Percentiles rank a stretch among this genome's conserved stretches.
phyloP scores from a whole-genome alignment of 2,113 vertebrate species.

The Dicaeum eximium region DNA sequence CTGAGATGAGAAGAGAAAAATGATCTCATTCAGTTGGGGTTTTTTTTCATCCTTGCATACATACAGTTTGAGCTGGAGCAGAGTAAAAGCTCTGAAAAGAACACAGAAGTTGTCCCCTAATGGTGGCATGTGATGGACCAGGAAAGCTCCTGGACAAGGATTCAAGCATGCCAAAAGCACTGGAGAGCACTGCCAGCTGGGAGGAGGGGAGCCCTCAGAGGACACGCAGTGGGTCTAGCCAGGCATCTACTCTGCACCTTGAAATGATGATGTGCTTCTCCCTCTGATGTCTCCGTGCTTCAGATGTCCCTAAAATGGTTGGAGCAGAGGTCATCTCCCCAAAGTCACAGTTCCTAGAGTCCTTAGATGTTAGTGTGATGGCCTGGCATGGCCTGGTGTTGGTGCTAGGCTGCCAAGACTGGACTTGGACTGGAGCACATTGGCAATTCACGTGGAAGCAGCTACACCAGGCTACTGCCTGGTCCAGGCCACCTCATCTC shows the following conservation, averaged over 20 bases:
- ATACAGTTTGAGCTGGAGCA: conserved; percentile 31
- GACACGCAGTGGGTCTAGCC: background rate
- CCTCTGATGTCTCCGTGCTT: background rate
- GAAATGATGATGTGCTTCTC: background rate
- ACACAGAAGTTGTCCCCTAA: background rate
- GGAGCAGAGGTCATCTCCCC: background rate
- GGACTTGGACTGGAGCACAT: background rate
- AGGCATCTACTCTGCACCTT: background rate
- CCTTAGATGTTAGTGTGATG: background rate
- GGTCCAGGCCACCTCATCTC: background rate
- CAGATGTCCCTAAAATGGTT: background rate
- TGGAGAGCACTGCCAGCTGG: rapidly evolving
- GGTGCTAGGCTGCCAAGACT: background rate
- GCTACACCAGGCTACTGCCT: background rate
- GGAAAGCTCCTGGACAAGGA: rapidly evolving
- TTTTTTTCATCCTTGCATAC: conserved; percentile 14
- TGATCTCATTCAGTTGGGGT: conserved; percentile 59
- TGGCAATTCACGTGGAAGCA: background rate
- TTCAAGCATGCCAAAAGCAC: background rate
- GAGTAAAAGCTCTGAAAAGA: conserved; percentile 6
- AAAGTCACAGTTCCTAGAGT: background rate
- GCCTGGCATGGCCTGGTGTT: background rate
- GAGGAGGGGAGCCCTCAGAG: background rate
- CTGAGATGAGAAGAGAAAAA: conserved; percentile 53
- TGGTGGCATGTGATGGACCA: background rate